Evolutionary conservation across 2,113 vertebrate species (phyloP).

Genomic region (Regulus satrapa): DNA sequence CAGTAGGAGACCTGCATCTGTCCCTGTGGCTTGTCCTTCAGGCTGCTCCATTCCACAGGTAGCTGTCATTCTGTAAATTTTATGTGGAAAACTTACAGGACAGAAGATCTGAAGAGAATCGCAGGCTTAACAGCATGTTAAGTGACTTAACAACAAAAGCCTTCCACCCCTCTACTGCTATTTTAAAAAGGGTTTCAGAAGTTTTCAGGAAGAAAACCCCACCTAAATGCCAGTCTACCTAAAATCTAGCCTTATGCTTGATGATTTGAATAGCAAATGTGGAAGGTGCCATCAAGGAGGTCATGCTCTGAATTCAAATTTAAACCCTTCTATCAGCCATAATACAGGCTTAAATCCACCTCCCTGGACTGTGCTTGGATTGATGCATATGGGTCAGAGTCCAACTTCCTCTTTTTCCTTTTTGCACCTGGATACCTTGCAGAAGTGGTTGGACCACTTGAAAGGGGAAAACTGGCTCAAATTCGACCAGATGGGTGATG

Average conservation of each 20-base stretch:
- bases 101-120: neutral
- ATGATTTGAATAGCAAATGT: neutral
- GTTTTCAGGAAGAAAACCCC: neutral
- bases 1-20: rapidly evolving
- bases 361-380: neutral
- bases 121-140: too few species aligned
- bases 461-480: neutral
- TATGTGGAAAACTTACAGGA: neutral
- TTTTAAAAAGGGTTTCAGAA: neutral
- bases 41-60: neutral
- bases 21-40: neutral
- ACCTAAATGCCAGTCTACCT: neutral
- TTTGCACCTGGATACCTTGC: neutral
- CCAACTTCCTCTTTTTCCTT: neutral
- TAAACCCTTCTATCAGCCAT: neutral
- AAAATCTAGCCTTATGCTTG: neutral
- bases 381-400: neutral
- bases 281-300: neutral
- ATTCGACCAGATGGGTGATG: neutral
- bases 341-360: neutral
- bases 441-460: neutral
- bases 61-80: neutral
- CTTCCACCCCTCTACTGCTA: neutral
- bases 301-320: neutral
- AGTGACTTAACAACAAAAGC: neutral